A percentile compares a stretch with the other conserved stretches of the same genome.
Evolutionary conservation across 1,140 invertebrate species (phyloP).

Genomic region (Drosophila nikananu): DNA sequence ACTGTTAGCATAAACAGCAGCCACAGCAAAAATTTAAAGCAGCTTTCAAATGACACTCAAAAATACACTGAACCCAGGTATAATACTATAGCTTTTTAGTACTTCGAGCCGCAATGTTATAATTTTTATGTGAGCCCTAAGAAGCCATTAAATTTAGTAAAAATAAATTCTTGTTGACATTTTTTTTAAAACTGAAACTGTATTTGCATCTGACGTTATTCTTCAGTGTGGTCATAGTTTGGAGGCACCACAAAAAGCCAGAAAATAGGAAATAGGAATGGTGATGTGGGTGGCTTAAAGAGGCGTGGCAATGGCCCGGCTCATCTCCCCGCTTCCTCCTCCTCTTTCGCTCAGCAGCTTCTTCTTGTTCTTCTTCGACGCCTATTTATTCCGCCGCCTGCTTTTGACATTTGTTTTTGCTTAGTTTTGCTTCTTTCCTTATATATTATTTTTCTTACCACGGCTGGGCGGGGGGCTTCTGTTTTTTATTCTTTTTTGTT

Average conservation of each 20-base stretch:
- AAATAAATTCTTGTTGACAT: background rate
- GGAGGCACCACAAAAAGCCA: slow-evolving; percentile 12
- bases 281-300: slow-evolving; percentile 12
- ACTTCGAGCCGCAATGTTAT: background rate
- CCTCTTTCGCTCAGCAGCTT: slow-evolving; percentile 10
- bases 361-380: background rate
- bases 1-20: slow-evolving; percentile 20
- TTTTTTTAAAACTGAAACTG: background rate
- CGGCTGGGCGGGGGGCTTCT: slow-evolving; percentile 2
- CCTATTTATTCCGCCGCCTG: slow-evolving; percentile 13
- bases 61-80: background rate
- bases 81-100: background rate
- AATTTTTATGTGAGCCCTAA: background rate
- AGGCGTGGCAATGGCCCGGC: slow-evolving; percentile 49
- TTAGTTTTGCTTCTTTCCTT: slow-evolving; percentile 27
- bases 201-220: background rate
- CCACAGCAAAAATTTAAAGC: slow-evolving; percentile 13
- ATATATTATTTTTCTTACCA: slow-evolving; percentile 15
- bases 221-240: slow-evolving; percentile 14
- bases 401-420: slow-evolving; percentile 44
- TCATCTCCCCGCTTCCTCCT: slow-evolving; percentile 10
- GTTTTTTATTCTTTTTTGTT: slow-evolving; percentile 12
- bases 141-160: background rate
- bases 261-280: slow-evolving; percentile 18
- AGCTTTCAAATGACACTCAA: slow-evolving; percentile 34